Conservation (phyloP, 2,888 invertebrate genomes). For the Melieria crassipennis region DNA sequence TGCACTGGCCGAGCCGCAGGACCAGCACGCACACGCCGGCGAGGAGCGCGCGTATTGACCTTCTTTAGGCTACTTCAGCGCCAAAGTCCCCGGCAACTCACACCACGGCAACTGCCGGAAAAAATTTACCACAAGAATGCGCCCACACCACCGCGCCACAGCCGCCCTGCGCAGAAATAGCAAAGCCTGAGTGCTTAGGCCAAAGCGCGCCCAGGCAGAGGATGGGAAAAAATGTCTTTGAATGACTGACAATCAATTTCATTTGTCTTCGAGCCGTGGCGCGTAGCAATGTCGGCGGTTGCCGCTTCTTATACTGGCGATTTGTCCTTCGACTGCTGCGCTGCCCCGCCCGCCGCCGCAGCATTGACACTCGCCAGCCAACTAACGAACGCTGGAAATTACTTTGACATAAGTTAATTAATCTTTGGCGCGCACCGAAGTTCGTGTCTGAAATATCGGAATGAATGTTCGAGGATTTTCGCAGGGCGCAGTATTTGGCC, state of each 20-base stretch:
- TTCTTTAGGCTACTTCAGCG: slow-evolving; percentile 39
- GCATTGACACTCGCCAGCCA: background rate
- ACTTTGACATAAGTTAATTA: slow-evolving; percentile 65
- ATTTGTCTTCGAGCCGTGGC: slow-evolving; percentile 20
- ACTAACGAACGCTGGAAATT: slow-evolving; percentile 62
- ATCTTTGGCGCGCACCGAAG: slow-evolving; percentile 57
- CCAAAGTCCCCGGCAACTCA: background rate
- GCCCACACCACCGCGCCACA: too few species aligned
- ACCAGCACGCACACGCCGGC: background rate
- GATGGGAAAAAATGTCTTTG: slow-evolving; percentile 59
- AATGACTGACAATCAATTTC: slow-evolving; percentile 64
- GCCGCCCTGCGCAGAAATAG: too few species aligned
- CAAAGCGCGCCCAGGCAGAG: background rate
- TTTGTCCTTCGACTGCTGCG: background rate
- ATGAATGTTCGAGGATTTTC: slow-evolving; percentile 4
- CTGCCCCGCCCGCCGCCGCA: background rate
- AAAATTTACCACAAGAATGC: slow-evolving; percentile 36
- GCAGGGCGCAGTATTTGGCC: slow-evolving; percentile 14
- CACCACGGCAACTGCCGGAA: slow-evolving; percentile 38
- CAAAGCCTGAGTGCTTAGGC: background rate
- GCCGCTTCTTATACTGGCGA: background rate
- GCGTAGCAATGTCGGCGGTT: background rate
- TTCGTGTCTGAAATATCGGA: slow-evolving; percentile 35
- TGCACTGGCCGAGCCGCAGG: slow-evolving; percentile 1
- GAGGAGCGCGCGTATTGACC: slow-evolving; percentile 34